These are phyloP conservation scores for Oscheius sp. DNA, from an alignment of 1,140 invertebrate species.

Conservation along the genomic window DNA sequence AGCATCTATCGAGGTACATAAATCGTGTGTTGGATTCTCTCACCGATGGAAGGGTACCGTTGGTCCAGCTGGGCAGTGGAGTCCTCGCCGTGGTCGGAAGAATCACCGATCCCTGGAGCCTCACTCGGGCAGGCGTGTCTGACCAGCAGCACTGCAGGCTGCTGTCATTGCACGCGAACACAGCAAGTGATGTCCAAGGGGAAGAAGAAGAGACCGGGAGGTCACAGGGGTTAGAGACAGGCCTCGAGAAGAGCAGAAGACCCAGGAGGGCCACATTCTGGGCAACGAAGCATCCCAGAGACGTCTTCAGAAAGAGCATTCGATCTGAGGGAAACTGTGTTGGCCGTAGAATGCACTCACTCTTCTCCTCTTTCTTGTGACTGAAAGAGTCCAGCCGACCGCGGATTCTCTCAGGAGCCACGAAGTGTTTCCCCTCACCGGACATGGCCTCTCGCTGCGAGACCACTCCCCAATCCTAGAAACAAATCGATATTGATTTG, in stretches of 20 bases:
- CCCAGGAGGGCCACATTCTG: not conserved
- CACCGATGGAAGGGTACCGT: too few species aligned
- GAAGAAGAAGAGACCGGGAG: not conserved
- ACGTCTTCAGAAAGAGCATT: not conserved
- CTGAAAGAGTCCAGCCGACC: not conserved
- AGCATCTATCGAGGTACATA: too few species aligned
- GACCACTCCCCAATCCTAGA: not conserved
- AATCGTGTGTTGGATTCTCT: too few species aligned
- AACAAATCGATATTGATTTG: not conserved
- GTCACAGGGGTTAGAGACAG: not conserved
- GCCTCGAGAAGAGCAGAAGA: not conserved
- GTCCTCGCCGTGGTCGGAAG: too few species aligned
- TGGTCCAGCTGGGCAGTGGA: too few species aligned
- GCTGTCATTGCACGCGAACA: not conserved
- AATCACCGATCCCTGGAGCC: too few species aligned
- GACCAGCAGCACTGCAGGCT: conserved; percentile 1
- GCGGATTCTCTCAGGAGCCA: not conserved
- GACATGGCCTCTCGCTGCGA: not conserved
- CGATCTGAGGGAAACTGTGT: not conserved
- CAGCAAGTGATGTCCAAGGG: not conserved
- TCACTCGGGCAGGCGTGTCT: too few species aligned
- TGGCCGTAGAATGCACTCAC: not conserved
- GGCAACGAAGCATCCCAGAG: not conserved
- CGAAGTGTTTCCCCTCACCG: not conserved
- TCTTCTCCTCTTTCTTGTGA: not conserved